These are phyloP conservation scores for Lagorchestes hirsutus DNA, from an alignment of 2,797 vertebrate genomes.

Conservation along the genomic window DNA sequence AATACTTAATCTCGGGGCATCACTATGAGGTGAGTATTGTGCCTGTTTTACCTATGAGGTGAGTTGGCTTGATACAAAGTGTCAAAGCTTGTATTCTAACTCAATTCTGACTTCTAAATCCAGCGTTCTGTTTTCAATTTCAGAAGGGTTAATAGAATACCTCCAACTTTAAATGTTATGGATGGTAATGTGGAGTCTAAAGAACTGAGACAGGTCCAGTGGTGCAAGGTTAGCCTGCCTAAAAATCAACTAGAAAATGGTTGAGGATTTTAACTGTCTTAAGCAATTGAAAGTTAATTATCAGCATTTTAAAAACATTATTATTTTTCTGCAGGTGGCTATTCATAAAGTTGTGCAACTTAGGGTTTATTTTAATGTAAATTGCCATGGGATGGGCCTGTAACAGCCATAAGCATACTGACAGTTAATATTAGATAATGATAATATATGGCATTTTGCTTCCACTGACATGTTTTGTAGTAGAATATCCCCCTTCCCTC, in stretches of 20 bases:
- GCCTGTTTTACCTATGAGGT: background rate
- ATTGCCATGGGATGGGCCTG: background rate
- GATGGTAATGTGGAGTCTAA: background rate
- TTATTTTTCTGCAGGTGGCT: background rate
- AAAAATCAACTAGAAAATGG: background rate
- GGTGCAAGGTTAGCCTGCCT: background rate
- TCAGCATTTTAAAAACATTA: constrained; percentile 8
- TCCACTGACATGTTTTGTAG: constrained; percentile 42
- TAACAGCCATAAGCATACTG: background rate
- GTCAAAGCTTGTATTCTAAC: background rate
- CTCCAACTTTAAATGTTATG: background rate
- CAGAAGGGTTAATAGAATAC: background rate
- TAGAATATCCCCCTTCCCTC: background rate
- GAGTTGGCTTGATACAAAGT: background rate
- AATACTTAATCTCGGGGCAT: background rate
- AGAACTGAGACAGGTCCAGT: background rate
- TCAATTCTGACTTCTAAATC: background rate
- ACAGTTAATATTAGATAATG: constrained; percentile 1
- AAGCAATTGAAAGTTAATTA: background rate
- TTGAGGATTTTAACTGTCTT: background rate
- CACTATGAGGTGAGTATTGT: background rate
- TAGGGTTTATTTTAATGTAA: constrained; percentile 58
- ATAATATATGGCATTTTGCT: background rate
- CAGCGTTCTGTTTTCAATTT: background rate
- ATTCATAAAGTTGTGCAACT: background rate